Percentiles rank a stretch among this genome's conserved stretches.
Conservation (phyloP, 2,797 vertebrate genomes). For the Rhincodon typus region DNA sequence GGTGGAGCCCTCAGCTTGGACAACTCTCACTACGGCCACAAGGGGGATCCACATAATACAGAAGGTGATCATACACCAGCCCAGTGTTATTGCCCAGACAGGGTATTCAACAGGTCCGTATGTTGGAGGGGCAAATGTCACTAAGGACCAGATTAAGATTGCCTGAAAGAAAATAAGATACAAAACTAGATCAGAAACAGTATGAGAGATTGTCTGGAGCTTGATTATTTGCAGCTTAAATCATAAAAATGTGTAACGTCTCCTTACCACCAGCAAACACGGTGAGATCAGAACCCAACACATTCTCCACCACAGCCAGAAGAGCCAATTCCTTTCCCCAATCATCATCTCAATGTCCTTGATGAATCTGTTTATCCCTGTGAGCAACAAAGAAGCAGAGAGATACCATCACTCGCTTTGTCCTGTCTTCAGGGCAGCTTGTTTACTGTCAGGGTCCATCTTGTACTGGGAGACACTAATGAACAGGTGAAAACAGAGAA, state of each 20-base stretch:
- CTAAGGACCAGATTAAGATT: slow-evolving; percentile 79
- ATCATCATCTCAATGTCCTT: slow-evolving; percentile 73
- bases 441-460: too few species aligned
- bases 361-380: slow-evolving; percentile 77
- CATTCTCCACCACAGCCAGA: too few species aligned
- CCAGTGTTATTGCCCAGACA: too few species aligned
- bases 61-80: too few species aligned
- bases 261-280: slow-evolving; percentile 57
- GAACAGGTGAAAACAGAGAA: too few species aligned
- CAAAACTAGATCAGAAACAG: slow-evolving; percentile 17
- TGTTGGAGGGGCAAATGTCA: slow-evolving; percentile 41
- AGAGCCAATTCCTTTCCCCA: slow-evolving; percentile 55
- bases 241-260: neutral
- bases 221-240: neutral
- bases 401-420: neutral
- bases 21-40: slow-evolving; percentile 62
- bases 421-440: too few species aligned
- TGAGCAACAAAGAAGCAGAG: slow-evolving; percentile 30
- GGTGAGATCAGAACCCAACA: slow-evolving; percentile 86
- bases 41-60: slow-evolving; percentile 37
- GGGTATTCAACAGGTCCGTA: too few species aligned
- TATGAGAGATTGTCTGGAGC: neutral
- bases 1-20: slow-evolving; percentile 59
- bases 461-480: too few species aligned
- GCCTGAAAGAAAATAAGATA: slow-evolving; percentile 53